Percentiles rank a stretch among this genome's conserved stretches.
Evolutionary conservation across 2,888 invertebrate species (phyloP).

Genomic region (Lottia gigantea): DNA sequence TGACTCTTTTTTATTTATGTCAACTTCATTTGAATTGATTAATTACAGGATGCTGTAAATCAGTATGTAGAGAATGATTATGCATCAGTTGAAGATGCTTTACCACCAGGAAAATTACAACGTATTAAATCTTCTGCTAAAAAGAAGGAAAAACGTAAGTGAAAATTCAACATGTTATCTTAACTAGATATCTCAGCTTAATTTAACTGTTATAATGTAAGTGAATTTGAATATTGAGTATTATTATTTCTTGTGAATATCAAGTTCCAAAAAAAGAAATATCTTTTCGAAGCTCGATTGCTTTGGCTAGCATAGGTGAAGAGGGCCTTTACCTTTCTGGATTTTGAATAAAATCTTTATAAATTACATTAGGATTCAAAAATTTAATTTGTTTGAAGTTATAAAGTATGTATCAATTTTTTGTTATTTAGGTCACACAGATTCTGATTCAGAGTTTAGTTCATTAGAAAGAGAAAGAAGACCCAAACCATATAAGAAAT

Average conservation of each 20-base stretch:
- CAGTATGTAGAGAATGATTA: constrained; percentile 77
- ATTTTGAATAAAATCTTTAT: too few species aligned
- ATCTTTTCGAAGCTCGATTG: too few species aligned
- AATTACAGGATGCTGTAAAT: constrained; percentile 73
- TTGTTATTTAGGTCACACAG: constrained; percentile 71
- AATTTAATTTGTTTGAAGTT: too few species aligned
- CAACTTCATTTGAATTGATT: neutral
- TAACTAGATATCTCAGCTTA: too few species aligned
- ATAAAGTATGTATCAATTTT: neutral
- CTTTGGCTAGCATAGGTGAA: too few species aligned
- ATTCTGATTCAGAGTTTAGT: constrained; percentile 90
- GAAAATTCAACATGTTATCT: too few species aligned
- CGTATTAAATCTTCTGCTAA: constrained; percentile 56
- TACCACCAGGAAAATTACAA: constrained; percentile 66
- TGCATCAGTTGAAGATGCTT: constrained; percentile 77
- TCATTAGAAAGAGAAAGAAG: constrained; percentile 75
- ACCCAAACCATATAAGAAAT: constrained; percentile 78
- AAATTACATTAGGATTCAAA: neutral
- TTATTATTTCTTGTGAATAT: too few species aligned
- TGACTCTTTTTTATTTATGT: neutral
- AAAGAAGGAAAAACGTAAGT: constrained; percentile 44
- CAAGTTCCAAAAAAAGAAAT: too few species aligned
- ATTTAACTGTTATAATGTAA: too few species aligned
- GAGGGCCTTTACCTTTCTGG: too few species aligned
- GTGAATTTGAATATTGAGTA: too few species aligned